These are phyloP conservation scores for Erythrolamprus reginae DNA, from an alignment of 2,113 vertebrate genomes.

Conservation along the genomic window DNA sequence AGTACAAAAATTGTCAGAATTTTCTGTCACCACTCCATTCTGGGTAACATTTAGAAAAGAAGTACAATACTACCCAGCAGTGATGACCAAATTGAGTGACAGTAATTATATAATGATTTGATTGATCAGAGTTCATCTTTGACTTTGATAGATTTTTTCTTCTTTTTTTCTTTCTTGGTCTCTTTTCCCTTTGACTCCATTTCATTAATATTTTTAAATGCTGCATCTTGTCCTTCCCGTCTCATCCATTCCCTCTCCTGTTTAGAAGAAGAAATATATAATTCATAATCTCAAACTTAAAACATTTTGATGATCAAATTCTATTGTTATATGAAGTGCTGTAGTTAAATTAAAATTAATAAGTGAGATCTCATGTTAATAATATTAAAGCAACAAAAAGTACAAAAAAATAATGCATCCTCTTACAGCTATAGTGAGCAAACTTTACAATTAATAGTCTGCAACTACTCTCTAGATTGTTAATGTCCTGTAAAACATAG, in stretches of 20 bases:
- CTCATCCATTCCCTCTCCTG: conserved; percentile 79
- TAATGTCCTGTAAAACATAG: neutral
- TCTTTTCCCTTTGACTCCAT: conserved; percentile 56
- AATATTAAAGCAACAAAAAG: neutral
- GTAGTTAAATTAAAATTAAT: neutral
- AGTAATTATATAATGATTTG: conserved; percentile 5
- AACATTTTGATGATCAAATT: neutral
- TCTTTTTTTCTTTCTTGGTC: conserved; percentile 54
- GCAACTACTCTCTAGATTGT: neutral
- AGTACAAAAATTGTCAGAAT: neutral
- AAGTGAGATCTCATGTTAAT: neutral
- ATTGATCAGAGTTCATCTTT: conserved; percentile 24
- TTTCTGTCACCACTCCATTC: conserved; percentile 26
- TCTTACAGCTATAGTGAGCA: neutral
- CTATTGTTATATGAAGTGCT: neutral
- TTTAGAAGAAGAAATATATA: conserved; percentile 26
- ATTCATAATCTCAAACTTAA: neutral
- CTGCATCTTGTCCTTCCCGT: conserved; percentile 74
- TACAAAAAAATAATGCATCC: neutral
- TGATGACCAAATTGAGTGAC: neutral
- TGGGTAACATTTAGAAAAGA: conserved; percentile 23
- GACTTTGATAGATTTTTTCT: conserved; percentile 44
- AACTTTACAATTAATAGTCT: neutral
- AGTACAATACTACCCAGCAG: neutral
- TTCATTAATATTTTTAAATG: conserved; percentile 65